Base-by-base conservation (phyloP, 1,140 invertebrate genomes). In the Nomia melanderi region DNA sequence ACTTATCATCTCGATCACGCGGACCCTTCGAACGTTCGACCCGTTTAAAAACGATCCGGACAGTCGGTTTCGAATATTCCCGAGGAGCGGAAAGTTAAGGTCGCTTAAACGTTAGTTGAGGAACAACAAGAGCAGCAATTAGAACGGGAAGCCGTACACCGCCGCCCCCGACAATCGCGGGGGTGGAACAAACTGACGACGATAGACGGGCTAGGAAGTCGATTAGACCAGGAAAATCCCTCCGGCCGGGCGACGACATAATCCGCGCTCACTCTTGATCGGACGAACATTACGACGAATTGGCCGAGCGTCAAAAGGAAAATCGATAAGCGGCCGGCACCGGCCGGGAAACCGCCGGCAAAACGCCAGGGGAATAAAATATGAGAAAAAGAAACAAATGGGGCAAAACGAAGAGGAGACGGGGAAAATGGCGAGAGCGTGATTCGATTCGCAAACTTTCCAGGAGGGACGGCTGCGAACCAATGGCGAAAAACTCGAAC, bases 111-210 rank as follows among this genome's bases (percentile, higher is more conserved):
- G 47, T 65, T 59, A 31, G 47, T 54, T 66, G 53, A 27, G 23
- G 8, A 50, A 36, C 31, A 76, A 76, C 67, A 63, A 63, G 29
- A 72, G 57, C n/a, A 77, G 60, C 80, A 79, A 83, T 83, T 82
- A 83, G 65, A 64, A 62, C 11, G 54, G 44, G 80, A 83, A 83
- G 82, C 81, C 81, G 69, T 83, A 82, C 53, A 53, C 12, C 25
- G 27, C 5, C 76, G 69, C 69, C 39, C 69, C 57, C 64, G 66
- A 75, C 70, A 77, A 70, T 79, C 65, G 53, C 70, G 50, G 69
- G 62, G 81, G 44, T 33, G 66, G 62, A 47, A 69, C 81, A 82
- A 83, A 83, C 36, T 57, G 36, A 56, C 65, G 74, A 53, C 75
- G 80, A 36, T 73, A 76, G 47, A 70, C 73, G 57, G n/a, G 78